Base-by-base conservation (phyloP, 2,113 vertebrate species). In the Eira barbara region DNA sequence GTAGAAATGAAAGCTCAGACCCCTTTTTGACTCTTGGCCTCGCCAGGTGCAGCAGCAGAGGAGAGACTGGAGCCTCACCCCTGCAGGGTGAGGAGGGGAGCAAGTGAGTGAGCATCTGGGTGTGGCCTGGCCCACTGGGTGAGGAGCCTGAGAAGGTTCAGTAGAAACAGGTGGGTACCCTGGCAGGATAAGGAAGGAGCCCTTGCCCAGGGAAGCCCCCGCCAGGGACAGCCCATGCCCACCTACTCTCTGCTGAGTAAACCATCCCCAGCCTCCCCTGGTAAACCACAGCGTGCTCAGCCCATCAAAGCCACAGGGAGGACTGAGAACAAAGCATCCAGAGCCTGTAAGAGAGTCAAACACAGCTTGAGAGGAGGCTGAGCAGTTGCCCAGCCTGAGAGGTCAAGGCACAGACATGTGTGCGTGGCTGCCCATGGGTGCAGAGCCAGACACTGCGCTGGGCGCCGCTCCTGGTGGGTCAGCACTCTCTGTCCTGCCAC, bases 381-480 rank as follows among this genome's bases (percentile, higher is more conserved):
- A 42, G 71, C 79, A 0, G 8, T 23, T 27, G 73, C 49, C 36
- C 11, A 20, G 36, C 18, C 27, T 0, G 34, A 71, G 61, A 45
- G 9, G 86, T 47, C 73, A 34, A 39, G 45, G 29, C 3, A 25
- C 3, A 17, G 27, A 7, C 25, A 10, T 0, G 12, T 0, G 5
- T 9, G 27, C 10, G 2, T 1, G 42, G 52, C 73, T 0, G 0
- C 14, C 69, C n/a, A 65, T 2, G 0, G 2, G 42, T 12, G 14
- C 49, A 12, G 45, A 18, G 31, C 31, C 23, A 18, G 39, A 20
- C 71, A 10, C 0, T 6, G 17, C 0, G 3, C 87, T 6, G 12
- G 27, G 57, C 13, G 2, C 55, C 15, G 55, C 29, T 74, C 15
- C 36, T 4, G 0, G 39, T 61, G 2, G 0, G 20, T 69, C 52